Conservation (phyloP, 2,888 invertebrate genomes). For the Amphipoea lucens region DNA sequence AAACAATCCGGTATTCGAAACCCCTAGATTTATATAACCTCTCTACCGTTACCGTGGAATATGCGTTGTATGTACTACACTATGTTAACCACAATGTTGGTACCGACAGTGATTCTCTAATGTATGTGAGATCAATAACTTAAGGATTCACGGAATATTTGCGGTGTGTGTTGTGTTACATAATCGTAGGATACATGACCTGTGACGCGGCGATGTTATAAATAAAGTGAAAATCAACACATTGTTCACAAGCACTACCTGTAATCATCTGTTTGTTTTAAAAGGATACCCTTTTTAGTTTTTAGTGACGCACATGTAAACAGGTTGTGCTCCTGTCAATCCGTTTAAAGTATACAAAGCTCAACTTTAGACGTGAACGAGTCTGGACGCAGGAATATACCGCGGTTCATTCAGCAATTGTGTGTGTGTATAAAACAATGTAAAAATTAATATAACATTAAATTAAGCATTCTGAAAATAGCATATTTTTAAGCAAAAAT, state of each 20-base stretch:
- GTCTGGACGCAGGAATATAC: constrained; percentile 12
- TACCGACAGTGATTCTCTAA: background rate
- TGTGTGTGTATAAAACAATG: background rate
- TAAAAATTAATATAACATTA: background rate
- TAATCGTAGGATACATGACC: background rate
- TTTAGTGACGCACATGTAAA: constrained; percentile 26
- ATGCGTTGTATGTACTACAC: background rate
- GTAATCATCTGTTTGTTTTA: constrained; percentile 13
- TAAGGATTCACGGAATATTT: constrained; percentile 5
- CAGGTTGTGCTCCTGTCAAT: constrained; percentile 27
- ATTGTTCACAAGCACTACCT: background rate
- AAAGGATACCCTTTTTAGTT: no score
- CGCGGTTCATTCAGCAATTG: background rate
- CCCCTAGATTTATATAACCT: background rate
- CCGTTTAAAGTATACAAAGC: constrained; percentile 5
- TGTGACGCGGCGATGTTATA: background rate
- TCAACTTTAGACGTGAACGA: background rate
- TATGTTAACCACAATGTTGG: background rate
- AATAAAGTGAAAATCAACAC: background rate
- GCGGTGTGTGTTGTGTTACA: background rate
- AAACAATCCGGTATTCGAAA: background rate
- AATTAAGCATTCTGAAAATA: background rate
- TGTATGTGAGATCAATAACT: background rate
- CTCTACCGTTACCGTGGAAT: background rate
- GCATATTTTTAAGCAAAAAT: background rate